A percentile compares a stretch with the other conserved stretches of the same genome.
These are phyloP conservation scores for Amphiprion ocellaris DNA, from an alignment of 2,113 vertebrate genomes.

Conservation along the genomic window DNA sequence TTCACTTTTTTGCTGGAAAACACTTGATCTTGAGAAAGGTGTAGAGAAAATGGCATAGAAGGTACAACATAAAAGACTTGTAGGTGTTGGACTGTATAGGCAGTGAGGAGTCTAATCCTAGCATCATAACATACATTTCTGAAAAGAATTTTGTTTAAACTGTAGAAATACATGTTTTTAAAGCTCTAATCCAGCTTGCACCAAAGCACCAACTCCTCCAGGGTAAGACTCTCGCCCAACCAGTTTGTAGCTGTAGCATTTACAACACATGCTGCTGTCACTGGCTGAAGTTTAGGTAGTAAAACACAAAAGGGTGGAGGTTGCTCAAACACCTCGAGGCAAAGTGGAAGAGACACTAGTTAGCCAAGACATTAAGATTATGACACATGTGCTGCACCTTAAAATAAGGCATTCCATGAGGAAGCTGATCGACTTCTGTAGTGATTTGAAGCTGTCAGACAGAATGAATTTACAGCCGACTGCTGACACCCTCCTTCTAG, in stretches of 20 bases:
- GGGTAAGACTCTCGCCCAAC: constrained; percentile 15
- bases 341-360: background rate
- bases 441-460: background rate
- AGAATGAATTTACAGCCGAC: constrained; percentile 3
- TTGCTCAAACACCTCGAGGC: constrained; percentile 7
- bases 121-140: background rate
- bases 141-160: background rate
- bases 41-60: background rate
- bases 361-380: background rate
- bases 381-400: constrained; percentile 34
- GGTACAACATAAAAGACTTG: background rate
- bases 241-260: constrained; percentile 26
- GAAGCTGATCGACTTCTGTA: background rate
- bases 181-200: too few relatives aligned
- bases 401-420: background rate
- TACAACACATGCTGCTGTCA: background rate
- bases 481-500: background rate
- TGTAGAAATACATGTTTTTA: too few relatives aligned
- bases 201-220: too few relatives aligned
- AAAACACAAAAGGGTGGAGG: constrained; percentile 5
- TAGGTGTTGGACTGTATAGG: too few relatives aligned
- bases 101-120: background rate
- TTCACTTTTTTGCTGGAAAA: background rate
- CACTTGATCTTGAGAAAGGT: background rate
- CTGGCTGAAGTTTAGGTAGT: background rate